phyloP scores from a whole-genome alignment of 2,113 vertebrate genomes.

The Thalassoma bifasciatum region DNA sequence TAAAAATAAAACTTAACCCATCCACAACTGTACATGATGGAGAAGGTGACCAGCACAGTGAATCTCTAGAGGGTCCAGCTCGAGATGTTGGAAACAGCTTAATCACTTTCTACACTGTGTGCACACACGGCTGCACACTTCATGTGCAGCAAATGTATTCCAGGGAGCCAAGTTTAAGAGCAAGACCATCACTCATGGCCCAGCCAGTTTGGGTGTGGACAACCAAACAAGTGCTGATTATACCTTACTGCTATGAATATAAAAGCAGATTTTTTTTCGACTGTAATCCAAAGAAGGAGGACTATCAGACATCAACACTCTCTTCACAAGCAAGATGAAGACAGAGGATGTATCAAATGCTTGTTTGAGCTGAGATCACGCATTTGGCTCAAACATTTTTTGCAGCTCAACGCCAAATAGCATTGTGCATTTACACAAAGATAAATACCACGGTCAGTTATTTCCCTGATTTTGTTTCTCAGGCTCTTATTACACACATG shows the following conservation, averaged over 20 bases:
- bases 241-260: slow-evolving; percentile 53
- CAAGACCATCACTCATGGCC: slow-evolving; percentile 35
- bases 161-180: not conserved
- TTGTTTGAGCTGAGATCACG: slow-evolving; percentile 18
- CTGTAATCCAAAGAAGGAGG: not conserved
- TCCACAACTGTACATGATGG: slow-evolving; percentile 40
- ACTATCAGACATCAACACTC: not conserved
- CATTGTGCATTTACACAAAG: slow-evolving; percentile 18
- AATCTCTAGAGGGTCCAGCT: slow-evolving; percentile 41
- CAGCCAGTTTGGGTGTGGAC: slow-evolving; percentile 35
- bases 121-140: slow-evolving; percentile 1
- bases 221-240: slow-evolving; percentile 45
- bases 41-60: slow-evolving; percentile 61
- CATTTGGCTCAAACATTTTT: not conserved
- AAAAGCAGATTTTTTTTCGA: slow-evolving; percentile 18
- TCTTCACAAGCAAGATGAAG: slow-evolving; percentile 11
- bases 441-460: slow-evolving; percentile 38
- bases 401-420: slow-evolving; percentile 8
- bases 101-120: slow-evolving; percentile 29
- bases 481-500: slow-evolving; percentile 41
- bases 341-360: slow-evolving; percentile 1
- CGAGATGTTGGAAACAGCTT: slow-evolving; percentile 52
- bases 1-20: slow-evolving; percentile 65
- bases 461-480: slow-evolving; percentile 39
- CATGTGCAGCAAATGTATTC: slow-evolving; percentile 34